phyloP scores from a whole-genome alignment of 1,140 invertebrate species.

The Rhopalosiphum padi region DNA sequence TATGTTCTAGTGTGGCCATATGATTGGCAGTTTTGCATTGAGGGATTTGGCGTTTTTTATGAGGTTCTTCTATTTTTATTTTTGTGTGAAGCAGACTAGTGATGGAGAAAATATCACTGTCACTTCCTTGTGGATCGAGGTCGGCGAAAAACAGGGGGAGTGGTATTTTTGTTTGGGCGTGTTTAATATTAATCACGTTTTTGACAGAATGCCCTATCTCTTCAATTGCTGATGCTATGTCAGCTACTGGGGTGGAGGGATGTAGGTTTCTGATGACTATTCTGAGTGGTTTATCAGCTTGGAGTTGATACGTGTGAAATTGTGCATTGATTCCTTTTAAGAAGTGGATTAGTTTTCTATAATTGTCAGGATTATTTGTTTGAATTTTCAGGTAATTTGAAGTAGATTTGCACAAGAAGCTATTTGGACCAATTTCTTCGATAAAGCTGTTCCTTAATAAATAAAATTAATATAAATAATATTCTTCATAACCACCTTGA shows the following conservation, averaged over 20 bases:
- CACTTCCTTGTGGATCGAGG: not conserved
- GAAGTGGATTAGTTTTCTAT: not conserved
- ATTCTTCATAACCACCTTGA: too few species aligned
- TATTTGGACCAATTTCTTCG: not conserved
- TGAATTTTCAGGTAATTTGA: not conserved
- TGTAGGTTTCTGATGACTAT: not conserved
- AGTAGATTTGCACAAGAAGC: not conserved
- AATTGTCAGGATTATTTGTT: not conserved
- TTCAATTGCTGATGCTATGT: not conserved
- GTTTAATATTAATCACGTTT: constrained; percentile 7
- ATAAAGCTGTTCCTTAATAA: not conserved
- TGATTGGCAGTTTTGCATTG: not conserved
- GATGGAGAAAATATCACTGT: not conserved
- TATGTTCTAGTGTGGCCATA: not conserved
- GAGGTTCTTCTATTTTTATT: too few species aligned
- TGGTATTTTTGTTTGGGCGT: not conserved
- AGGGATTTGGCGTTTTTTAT: not conserved
- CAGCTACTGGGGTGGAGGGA: not conserved
- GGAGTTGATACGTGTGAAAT: not conserved
- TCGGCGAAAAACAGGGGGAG: not conserved
- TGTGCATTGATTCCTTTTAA: not conserved
- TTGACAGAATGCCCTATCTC: not conserved
- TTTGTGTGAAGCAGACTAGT: not conserved
- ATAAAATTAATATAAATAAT: too few species aligned
- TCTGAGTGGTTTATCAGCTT: not conserved